A percentile compares a stretch with the other conserved stretches of the same genome.
Conservation (phyloP, 2,797 vertebrate genomes). For the Acanthurus lineatus region DNA sequence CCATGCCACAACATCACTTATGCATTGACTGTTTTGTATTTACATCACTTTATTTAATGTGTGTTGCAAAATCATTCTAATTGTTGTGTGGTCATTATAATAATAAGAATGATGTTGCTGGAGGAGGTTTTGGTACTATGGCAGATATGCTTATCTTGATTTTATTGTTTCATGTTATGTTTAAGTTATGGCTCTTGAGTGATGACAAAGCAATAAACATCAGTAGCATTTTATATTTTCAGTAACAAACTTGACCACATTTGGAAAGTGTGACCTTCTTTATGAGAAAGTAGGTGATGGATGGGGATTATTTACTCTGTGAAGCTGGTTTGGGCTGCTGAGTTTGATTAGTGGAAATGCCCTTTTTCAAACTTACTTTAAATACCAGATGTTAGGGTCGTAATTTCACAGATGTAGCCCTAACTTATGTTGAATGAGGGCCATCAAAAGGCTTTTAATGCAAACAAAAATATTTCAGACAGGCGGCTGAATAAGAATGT, state of each 20-base stretch:
- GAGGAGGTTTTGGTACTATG: fast-evolving
- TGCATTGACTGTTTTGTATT: not conserved
- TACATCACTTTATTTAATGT: not conserved
- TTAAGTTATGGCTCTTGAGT: not conserved
- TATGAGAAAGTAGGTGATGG: constrained; percentile 4
- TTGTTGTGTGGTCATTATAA: not conserved
- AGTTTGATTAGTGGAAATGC: not conserved
- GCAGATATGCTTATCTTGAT: not conserved
- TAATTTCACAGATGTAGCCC: constrained; percentile 6
- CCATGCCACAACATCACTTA: too few relatives aligned
- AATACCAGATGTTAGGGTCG: not conserved
- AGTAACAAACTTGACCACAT: not conserved
- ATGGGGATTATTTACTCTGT: constrained; percentile 20
- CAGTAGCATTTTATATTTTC: constrained; percentile 3
- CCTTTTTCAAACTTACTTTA: constrained; percentile 3
- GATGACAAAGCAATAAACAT: not conserved
- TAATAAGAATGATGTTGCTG: not conserved
- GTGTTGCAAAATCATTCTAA: not conserved
- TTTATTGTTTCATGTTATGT: not conserved
- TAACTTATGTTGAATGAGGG: constrained; percentile 6
- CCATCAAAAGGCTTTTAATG: not conserved
- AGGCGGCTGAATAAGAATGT: not conserved
- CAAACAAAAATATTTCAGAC: constrained; percentile 2
- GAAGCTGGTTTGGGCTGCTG: not conserved
- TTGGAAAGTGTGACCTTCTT: not conserved